Percentiles rank a stretch among this genome's conserved stretches.
phyloP scores from a whole-genome alignment of 2,888 invertebrate genomes.

The Meliscaeva auricollis region DNA sequence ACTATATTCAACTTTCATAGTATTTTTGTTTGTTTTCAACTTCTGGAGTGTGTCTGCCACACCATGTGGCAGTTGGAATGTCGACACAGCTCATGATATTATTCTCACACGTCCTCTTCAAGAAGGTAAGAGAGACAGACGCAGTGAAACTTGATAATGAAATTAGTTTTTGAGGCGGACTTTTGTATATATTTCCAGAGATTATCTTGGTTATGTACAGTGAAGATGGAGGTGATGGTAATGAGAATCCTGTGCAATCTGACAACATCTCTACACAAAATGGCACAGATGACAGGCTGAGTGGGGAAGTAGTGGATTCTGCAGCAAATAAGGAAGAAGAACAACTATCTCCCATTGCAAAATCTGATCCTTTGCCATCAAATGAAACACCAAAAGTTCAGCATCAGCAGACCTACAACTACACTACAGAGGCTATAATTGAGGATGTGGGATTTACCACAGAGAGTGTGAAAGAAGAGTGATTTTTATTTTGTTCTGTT shows the following conservation, averaged over 20 bases:
- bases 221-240: neutral
- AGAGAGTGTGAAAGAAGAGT: neutral
- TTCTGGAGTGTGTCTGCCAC: neutral
- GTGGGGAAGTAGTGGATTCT: constrained; percentile 24
- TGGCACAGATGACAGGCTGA: neutral
- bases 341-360: neutral
- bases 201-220: constrained; percentile 14
- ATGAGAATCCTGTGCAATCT: neutral
- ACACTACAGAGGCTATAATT: neutral
- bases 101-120: constrained; percentile 28
- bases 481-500: neutral
- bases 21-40: neutral
- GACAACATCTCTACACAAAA: neutral
- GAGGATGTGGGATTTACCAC: constrained; percentile 15
- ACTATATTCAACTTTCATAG: constrained; percentile 2
- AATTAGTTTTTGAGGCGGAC: constrained; percentile 6
- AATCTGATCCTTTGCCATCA: neutral
- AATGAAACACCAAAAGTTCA: constrained; percentile 1
- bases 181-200: constrained; percentile 12
- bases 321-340: neutral
- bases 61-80: constrained; percentile 18
- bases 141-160: neutral
- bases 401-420: neutral
- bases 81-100: neutral
- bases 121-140: neutral